Conservation (phyloP, 2,797 vertebrate genomes). For the Phalanger gymnotis region DNA sequence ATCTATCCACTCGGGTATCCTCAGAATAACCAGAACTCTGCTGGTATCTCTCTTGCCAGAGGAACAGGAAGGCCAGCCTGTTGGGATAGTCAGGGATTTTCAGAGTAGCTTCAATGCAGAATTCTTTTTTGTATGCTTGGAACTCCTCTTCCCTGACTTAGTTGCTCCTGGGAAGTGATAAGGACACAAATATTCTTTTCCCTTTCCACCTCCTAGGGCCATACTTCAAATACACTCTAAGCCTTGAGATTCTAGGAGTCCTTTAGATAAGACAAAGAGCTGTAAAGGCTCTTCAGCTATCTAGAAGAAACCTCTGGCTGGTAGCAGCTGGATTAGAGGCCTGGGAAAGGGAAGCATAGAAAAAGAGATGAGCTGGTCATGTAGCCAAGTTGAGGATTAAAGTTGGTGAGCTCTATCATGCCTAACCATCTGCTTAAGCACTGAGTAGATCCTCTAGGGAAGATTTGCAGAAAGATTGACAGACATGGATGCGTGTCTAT, state of each 20-base stretch:
- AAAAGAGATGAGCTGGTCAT: neutral
- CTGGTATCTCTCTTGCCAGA: neutral
- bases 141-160: neutral
- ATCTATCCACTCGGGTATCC: neutral
- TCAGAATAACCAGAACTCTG: neutral
- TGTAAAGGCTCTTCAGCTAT: neutral
- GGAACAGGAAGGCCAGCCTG: neutral
- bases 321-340: neutral
- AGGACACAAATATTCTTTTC: neutral
- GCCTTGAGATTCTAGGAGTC: neutral
- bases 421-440: neutral
- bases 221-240: neutral
- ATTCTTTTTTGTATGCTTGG: neutral
- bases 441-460: neutral
- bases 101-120: neutral
- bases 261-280: neutral
- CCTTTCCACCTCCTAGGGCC: neutral
- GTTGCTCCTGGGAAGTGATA: neutral
- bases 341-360: neutral
- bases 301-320: neutral
- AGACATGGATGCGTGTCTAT: neutral
- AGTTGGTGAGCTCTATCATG: neutral
- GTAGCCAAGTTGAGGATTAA: neutral
- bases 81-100: neutral
- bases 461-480: neutral